phyloP scores from a whole-genome alignment of 1,140 invertebrate species.

The Tetragnatha versicolor region DNA sequence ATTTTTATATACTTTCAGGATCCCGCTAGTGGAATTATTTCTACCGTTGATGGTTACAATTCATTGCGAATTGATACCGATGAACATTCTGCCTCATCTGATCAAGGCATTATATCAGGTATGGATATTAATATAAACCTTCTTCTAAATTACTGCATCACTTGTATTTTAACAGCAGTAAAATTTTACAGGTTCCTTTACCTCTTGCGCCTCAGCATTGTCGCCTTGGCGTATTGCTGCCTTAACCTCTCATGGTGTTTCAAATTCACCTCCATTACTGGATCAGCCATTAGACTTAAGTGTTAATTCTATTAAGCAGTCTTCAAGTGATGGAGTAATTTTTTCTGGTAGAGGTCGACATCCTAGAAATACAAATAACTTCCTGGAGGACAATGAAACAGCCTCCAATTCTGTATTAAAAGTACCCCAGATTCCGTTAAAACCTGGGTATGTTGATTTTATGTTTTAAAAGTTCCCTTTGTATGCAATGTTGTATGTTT shows the following conservation, averaged over 20 bases:
- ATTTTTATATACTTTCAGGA: constrained; percentile 42
- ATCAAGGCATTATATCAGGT: constrained; percentile 51
- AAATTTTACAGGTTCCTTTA: constrained; percentile 41
- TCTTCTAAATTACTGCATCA: too few species aligned
- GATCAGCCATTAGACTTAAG: constrained; percentile 62
- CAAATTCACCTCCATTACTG: constrained; percentile 32
- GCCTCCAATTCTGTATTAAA: constrained; percentile 60
- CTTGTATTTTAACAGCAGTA: constrained; percentile 70
- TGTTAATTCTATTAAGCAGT: constrained; percentile 62
- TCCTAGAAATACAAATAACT: constrained; percentile 16
- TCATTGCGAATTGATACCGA: constrained; percentile 46
- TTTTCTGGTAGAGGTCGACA: constrained; percentile 68
- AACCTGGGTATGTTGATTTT: constrained; percentile 59
- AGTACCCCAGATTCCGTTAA: constrained; percentile 62
- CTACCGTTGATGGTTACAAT: constrained; percentile 39
- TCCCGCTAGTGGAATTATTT: constrained; percentile 53
- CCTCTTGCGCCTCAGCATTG: constrained; percentile 34
- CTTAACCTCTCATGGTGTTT: constrained; percentile 30
- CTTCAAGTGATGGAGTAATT: constrained; percentile 68
- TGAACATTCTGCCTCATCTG: constrained; percentile 47
- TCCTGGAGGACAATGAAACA: constrained; percentile 48
- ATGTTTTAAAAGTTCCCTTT: not conserved
- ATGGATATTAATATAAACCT: constrained; percentile 7
- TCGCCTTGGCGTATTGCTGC: constrained; percentile 43
- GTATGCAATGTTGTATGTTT: not conserved